A percentile compares a stretch with the other conserved stretches of the same genome.
Evolutionary conservation across 2,113 vertebrate species (phyloP).

Genomic region (Lasiurus borealis): DNA sequence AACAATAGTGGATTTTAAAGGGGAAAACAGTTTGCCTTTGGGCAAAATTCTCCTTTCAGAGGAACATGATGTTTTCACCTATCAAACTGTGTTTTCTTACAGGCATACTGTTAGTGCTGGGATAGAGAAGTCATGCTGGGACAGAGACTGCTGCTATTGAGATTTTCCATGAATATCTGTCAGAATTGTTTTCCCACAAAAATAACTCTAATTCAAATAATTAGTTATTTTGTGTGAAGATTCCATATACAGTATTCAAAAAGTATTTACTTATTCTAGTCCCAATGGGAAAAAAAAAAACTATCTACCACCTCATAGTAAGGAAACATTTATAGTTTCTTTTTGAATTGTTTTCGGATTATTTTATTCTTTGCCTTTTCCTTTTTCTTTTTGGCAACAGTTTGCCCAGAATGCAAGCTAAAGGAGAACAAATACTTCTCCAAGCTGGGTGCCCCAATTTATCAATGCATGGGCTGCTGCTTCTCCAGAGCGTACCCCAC

Average conservation of each 20-base stretch:
- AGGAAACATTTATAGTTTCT: neutral
- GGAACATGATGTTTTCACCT: conserved; percentile 35
- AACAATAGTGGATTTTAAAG: conserved; percentile 52
- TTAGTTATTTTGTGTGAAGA: neutral
- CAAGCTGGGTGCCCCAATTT: conserved; percentile 88
- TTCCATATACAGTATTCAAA: neutral
- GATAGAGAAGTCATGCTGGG: neutral
- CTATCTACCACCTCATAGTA: neutral
- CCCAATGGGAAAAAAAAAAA: conserved; percentile 39
- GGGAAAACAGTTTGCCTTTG: conserved; percentile 57
- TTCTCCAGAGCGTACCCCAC: conserved; percentile 98
- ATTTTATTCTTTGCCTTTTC: conserved; percentile 23
- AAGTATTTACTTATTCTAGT: conserved; percentile 30
- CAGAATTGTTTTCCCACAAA: conserved; percentile 44
- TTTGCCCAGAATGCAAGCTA: conserved; percentile 94
- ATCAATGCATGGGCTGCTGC: conserved; percentile 97
- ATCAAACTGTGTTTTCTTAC: conserved; percentile 3
- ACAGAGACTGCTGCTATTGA: neutral
- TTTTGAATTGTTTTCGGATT: neutral
- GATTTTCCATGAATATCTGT: neutral
- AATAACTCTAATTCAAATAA: neutral
- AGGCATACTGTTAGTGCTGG: neutral
- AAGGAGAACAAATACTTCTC: conserved; percentile 91
- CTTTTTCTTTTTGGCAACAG: conserved; percentile 76
- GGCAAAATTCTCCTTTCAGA: conserved; percentile 44